Percentiles rank a stretch among this genome's conserved stretches.
Conservation (phyloP, 2,888 invertebrate genomes). For the Chydorus sphaericus region DNA sequence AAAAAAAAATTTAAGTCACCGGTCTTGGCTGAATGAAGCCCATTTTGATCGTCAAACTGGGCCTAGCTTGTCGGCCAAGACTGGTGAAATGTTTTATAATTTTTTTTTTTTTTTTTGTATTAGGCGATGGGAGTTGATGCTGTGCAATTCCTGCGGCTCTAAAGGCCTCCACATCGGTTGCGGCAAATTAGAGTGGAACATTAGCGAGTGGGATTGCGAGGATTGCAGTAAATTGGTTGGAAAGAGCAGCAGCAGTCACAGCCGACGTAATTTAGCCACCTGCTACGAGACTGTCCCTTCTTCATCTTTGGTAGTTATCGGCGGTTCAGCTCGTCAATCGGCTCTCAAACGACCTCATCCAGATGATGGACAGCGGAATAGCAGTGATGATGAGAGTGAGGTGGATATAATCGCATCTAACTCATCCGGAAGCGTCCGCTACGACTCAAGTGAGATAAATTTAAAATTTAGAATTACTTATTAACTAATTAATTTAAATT, state of each 20-base stretch:
- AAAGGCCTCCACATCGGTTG: conserved; percentile 39
- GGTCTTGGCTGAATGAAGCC: no score
- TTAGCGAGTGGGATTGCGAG: conserved; percentile 32
- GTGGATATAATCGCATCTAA: background rate
- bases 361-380: conserved; percentile 2
- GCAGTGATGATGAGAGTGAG: background rate
- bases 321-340: background rate
- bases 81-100: conserved; percentile 1
- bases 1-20: conserved; percentile 4
- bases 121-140: conserved; percentile 37
- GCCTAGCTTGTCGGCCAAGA: no score
- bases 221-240: conserved; percentile 27
- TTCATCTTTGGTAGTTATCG: conserved; percentile 10
- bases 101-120: conserved; percentile 16
- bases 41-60: no score
- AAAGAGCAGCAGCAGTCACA: background rate
- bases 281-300: background rate
- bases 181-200: conserved; percentile 29
- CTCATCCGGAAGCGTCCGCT: no score
- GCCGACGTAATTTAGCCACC: background rate
- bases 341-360: background rate
- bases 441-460: background rate
- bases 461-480: background rate
- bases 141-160: conserved; percentile 40
- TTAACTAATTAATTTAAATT: background rate